These are phyloP conservation scores for Sesamia inferens DNA, from an alignment of 2,888 invertebrate species.

Conservation along the genomic window DNA sequence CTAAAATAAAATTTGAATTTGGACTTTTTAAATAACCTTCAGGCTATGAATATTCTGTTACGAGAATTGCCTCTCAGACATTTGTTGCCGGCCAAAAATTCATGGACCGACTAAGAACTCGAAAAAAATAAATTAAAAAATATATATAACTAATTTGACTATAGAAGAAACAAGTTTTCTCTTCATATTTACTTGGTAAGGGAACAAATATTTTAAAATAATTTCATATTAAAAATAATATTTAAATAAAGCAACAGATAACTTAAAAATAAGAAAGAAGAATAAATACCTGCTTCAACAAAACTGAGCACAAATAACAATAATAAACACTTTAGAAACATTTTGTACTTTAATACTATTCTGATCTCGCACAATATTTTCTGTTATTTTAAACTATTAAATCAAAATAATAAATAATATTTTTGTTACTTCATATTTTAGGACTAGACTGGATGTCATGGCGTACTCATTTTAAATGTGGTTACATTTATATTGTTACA, in stretches of 20 bases:
- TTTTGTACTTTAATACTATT: conserved; percentile 64
- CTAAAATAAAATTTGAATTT: not conserved
- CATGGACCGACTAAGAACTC: not conserved
- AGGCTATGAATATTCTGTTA: not conserved
- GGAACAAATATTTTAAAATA: no score
- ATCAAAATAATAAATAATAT: conserved; percentile 58
- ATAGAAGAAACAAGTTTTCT: not conserved
- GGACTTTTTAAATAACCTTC: not conserved
- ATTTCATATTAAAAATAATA: no score
- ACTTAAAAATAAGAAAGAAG: not conserved
- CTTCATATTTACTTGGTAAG: not conserved
- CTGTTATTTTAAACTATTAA: conserved; percentile 44
- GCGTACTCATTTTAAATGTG: conserved; percentile 66
- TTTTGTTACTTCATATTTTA: conserved; percentile 59
- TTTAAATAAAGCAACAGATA: not conserved
- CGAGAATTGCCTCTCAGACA: not conserved
- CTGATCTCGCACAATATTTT: conserved; percentile 37
- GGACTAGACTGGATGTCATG: conserved; percentile 68
- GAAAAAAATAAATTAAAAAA: not conserved
- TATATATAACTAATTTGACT: not conserved
- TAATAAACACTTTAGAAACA: conserved; percentile 77
- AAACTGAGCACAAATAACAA: conserved; percentile 72
- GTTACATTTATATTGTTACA: conserved; percentile 48
- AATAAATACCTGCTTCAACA: conserved; percentile 72
- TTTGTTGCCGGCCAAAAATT: not conserved